Percentiles rank a stretch among this genome's conserved stretches.
These are phyloP conservation scores for sheep (Ovis aries) DNA, from an alignment of 2,113 vertebrate genomes.

Conservation along the genomic window ARS-UI_Ramb_v3.0 NC_056075.1:3774001-3774500, in stretches of 20 bases:
- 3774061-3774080: not conserved
- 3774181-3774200: not conserved
- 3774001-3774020: not conserved
- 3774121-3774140: not conserved
- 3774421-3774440: not conserved
- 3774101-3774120: not conserved
- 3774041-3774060: not conserved
- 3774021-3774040: not conserved
- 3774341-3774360: not conserved
- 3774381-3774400: not conserved
- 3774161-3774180: not conserved
- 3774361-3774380: not conserved
- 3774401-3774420: not conserved
- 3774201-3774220: not conserved
- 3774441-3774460: not conserved
- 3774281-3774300: not conserved
- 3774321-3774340: not conserved
- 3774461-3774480: not conserved
- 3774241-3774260: not conserved
- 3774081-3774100: not conserved
- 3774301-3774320: not conserved
- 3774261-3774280: not conserved
- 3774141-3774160: not conserved
- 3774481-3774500: not conserved
- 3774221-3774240: not conserved